Evolutionary conservation across 2,113 vertebrate genomes (phyloP).

Genomic region (Thermophis baileyi): DNA sequence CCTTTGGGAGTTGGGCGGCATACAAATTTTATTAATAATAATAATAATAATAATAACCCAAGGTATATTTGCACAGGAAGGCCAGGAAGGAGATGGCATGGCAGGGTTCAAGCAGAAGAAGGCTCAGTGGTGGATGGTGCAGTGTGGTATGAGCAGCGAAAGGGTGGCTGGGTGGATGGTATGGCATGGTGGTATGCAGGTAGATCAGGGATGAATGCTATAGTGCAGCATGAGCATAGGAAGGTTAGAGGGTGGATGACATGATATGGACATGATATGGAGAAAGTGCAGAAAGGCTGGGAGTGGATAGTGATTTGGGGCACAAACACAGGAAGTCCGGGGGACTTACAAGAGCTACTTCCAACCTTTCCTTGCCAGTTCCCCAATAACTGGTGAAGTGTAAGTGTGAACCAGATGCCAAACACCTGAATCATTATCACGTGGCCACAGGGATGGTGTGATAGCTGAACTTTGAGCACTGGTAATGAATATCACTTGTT

Average conservation of each 20-base stretch:
- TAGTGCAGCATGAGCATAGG: background rate
- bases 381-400: background rate
- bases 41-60: no score
- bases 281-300: background rate
- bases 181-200: background rate
- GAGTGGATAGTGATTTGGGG: background rate
- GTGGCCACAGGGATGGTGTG: background rate
- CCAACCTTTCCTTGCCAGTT: background rate
- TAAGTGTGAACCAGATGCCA: background rate
- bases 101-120: background rate
- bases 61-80: background rate
- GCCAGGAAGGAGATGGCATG: no score
- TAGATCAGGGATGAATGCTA: background rate
- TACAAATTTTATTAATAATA: no score
- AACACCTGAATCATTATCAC: background rate
- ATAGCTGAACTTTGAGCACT: background rate
- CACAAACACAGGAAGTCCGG: background rate
- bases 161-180: background rate
- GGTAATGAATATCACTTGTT: background rate
- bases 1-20: no score
- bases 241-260: background rate
- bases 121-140: background rate
- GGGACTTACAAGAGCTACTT: background rate
- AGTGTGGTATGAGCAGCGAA: background rate
- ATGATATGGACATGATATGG: background rate